Percentiles rank a stretch among this genome's conserved stretches.
phyloP scores from a whole-genome alignment of 1,140 invertebrate genomes.

The Drosophila oshimai region DNA sequence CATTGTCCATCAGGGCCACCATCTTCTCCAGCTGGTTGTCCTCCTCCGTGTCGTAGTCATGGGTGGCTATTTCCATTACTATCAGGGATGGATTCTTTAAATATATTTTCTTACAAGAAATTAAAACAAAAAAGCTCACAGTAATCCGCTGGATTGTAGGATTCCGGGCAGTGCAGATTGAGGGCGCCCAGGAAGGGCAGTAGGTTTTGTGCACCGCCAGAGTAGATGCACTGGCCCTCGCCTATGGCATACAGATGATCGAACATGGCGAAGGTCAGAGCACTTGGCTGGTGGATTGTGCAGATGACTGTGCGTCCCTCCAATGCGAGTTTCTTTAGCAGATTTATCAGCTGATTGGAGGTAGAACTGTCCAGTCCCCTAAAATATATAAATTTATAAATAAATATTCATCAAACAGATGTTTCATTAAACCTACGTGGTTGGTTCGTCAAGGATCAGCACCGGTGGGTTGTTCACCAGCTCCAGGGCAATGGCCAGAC shows the following conservation, averaged over 20 bases:
- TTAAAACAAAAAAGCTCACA: slow-evolving; percentile 84
- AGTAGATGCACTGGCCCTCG: slow-evolving; percentile 92
- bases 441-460: slow-evolving; percentile 96
- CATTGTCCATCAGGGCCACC: slow-evolving; percentile 87
- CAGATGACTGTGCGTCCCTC: slow-evolving; percentile 96
- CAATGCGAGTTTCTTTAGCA: slow-evolving; percentile 91
- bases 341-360: slow-evolving; percentile 92
- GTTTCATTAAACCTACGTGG: slow-evolving; percentile 87
- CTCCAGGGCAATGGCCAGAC: slow-evolving; percentile 93
- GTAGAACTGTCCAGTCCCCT: slow-evolving; percentile 96
- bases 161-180: slow-evolving; percentile 90
- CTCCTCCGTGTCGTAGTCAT: slow-evolving; percentile 87
- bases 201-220: slow-evolving; percentile 88
- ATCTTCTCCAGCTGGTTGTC: slow-evolving; percentile 83
- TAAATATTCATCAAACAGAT: too few species aligned
- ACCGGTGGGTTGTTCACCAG: slow-evolving; percentile 94
- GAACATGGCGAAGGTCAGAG: slow-evolving; percentile 93
- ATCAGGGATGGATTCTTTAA: not conserved
- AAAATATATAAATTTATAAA: slow-evolving; percentile 6
- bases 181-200: slow-evolving; percentile 90
- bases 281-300: slow-evolving; percentile 96
- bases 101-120: not conserved
- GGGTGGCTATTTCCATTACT: slow-evolving; percentile 94
- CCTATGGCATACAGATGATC: slow-evolving; percentile 93
- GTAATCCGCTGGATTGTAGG: slow-evolving; percentile 96